Evolutionary conservation across 2,888 invertebrate genomes (phyloP), one percentile per base, ranked within the genome.

Genomic region (Anthophora plumipes): DNA sequence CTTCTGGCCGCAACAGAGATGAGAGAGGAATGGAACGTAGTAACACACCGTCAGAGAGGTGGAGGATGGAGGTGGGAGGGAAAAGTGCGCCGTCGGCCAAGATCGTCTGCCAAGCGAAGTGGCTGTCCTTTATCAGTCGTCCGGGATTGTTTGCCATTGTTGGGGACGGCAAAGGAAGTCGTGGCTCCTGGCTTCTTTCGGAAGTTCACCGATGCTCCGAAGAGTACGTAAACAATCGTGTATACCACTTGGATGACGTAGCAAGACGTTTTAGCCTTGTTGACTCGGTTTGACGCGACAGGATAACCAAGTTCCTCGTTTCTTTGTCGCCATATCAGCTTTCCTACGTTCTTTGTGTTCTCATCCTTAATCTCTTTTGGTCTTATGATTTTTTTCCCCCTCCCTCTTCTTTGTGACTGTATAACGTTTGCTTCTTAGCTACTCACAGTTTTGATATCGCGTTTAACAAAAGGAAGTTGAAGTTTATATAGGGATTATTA

Each of bases 121-220:
- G 74, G 48, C 82, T 64, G 70, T 48, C 67, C 59, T 86, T 86
- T 83, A 78, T 74, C 85, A 74, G 71, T 54, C 50, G 61, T 71
- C 22, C 55, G 52, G 77, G 66, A 85, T 79, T 86, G 85, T 85
- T 86, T 70, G 78, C 76, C 59, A 79, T 84, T 69, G 69, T 74
- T 43, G 64, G 52, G 22, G 25, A 64, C n/a, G 37, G 41, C 80
- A 20, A 71, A 63, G 78, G 48, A 77, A 60, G 70, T 37, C 43
- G 54, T 54, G 22, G 22, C 39, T 22, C 17, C 46, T 3, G n/a
- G 48, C 39, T 78, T 74, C 74, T 66, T 71, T 69, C 60, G 57
- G 52, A 61, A 77, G 54, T 77, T 70, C 39, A 41, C 63, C 68
- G 43, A 63, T 50, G 60, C 70, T n/a, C 25, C 50, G n/a, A 46